Conservation (phyloP, 2,797 vertebrate species). For the Danio choprae region DNA sequence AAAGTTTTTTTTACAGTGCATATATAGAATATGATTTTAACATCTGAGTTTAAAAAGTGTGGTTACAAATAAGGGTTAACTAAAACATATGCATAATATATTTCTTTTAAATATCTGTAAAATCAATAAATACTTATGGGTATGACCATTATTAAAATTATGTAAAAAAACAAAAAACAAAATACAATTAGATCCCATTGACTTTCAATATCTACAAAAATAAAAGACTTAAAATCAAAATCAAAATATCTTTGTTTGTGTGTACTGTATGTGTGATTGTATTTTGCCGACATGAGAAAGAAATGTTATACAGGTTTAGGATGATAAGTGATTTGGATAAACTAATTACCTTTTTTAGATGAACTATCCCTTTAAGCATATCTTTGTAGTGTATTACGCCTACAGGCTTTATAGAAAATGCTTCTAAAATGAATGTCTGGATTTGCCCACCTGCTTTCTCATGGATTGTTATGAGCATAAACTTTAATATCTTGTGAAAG, state of each 20-base stretch:
- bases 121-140: no score
- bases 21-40: no score
- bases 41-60: no score
- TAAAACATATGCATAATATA: no score
- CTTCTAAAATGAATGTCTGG: background rate
- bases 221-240: background rate
- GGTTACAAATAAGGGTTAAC: no score
- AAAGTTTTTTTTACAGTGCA: no score
- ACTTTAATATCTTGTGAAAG: constrained; percentile 49
- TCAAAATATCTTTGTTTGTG: background rate
- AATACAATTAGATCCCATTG: background rate
- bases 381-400: background rate
- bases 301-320: background rate
- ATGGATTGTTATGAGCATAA: constrained; percentile 44
- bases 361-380: background rate
- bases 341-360: background rate
- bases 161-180: background rate
- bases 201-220: background rate
- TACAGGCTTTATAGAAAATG: constrained; percentile 10
- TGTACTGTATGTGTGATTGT: background rate
- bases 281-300: background rate
- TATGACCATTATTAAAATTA: background rate
- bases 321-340: background rate
- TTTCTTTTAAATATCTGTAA: no score
- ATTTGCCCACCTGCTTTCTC: constrained; percentile 42